phyloP scores from a whole-genome alignment of 1,140 invertebrate species.

The Cyclargus thomasi region DNA sequence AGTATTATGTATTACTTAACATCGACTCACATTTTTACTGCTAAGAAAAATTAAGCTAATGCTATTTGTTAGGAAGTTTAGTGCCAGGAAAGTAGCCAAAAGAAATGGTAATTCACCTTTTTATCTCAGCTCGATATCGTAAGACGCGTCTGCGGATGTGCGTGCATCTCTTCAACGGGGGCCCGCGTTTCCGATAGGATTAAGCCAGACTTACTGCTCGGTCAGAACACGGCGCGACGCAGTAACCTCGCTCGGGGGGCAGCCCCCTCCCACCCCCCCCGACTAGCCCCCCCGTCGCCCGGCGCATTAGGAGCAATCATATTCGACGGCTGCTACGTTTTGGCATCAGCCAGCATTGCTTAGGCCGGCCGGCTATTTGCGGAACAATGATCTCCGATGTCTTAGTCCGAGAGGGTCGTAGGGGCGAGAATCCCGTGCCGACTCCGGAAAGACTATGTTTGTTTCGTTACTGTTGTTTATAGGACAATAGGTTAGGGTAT shows the following conservation, averaged over 20 bases:
- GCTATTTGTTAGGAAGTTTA: background rate
- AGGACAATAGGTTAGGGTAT: conserved; percentile 24
- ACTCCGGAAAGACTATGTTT: conserved; percentile 27
- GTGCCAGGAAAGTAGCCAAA: too few species aligned
- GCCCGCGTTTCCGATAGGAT: conserved; percentile 72
- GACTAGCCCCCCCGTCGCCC: conserved; percentile 37
- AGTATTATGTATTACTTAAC: too few species aligned
- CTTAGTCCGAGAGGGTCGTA: conserved; percentile 56
- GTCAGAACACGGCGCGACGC: conserved; percentile 68
- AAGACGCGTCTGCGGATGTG: conserved; percentile 36
- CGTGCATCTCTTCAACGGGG: conserved; percentile 62
- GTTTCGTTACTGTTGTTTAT: conserved; percentile 31
- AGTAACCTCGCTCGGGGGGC: conserved; percentile 34
- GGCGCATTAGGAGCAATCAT: conserved; percentile 72
- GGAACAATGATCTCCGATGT: conserved; percentile 66
- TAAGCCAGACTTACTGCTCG: conserved; percentile 74
- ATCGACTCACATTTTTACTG: too few species aligned
- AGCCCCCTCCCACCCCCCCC: conserved; percentile 33
- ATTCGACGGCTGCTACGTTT: conserved; percentile 70
- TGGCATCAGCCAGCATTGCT: conserved; percentile 69
- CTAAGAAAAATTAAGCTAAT: too few species aligned
- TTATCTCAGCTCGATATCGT: conserved; percentile 29
- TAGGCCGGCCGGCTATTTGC: conserved; percentile 61
- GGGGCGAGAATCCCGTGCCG: conserved; percentile 37
- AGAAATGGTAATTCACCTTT: background rate